A percentile compares a stretch with the other conserved stretches of the same genome.
Evolutionary conservation across 2,113 vertebrate species (phyloP).

Genomic region (Actinemys pallida): DNA sequence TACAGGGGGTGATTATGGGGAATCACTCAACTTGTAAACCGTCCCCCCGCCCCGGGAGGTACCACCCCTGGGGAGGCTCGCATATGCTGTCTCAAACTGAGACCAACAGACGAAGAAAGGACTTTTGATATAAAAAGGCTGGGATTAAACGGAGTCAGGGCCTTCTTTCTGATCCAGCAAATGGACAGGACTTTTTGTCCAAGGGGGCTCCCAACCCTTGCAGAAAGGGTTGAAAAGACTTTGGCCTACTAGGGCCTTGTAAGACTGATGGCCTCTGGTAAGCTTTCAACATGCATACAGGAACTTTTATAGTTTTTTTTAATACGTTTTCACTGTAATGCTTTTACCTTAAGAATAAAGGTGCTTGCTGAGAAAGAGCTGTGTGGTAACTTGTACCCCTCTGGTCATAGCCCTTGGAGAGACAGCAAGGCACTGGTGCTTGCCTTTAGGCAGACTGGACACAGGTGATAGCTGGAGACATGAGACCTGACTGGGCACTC

Average conservation of each 20-base stretch:
- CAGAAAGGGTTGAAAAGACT: background rate
- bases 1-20: background rate
- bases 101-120: background rate
- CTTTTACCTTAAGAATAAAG: background rate
- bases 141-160: background rate
- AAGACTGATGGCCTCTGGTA: background rate
- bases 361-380: background rate
- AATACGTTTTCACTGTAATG: background rate
- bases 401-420: background rate
- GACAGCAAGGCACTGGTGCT: background rate
- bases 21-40: background rate
- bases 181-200: background rate
- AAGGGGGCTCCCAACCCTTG: background rate
- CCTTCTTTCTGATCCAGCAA: background rate
- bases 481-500: background rate
- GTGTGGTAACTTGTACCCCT: background rate
- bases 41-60: background rate
- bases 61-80: background rate
- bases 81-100: background rate
- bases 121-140: background rate
- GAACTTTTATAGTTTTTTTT: background rate
- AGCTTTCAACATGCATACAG: background rate
- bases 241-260: background rate
- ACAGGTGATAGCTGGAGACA: background rate
- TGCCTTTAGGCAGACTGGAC: background rate